Conservation (phyloP, 37 sponge, comb jelly and placozoan genomes). For the Cladorhizidae sp. region DNA sequence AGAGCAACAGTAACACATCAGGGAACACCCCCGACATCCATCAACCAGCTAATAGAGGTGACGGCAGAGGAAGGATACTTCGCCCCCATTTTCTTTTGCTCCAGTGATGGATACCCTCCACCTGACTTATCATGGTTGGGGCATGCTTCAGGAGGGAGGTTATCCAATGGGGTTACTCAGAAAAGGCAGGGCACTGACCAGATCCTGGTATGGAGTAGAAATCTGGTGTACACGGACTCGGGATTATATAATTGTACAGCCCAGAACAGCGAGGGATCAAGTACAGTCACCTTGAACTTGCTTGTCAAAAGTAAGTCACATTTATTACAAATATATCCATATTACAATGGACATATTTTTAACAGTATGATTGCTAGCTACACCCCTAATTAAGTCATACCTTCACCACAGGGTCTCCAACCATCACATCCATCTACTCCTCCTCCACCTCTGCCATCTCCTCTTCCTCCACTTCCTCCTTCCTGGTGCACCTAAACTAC, state of each 20-base stretch:
- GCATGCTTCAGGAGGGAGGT: neutral
- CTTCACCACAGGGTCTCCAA: slow-evolving; percentile 9
- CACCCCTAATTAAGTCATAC: neutral
- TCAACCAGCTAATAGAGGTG: neutral
- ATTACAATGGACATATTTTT: too few relatives aligned
- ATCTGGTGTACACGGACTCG: slow-evolving; percentile 15
- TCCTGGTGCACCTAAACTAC: slow-evolving; percentile 10
- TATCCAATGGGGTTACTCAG: slow-evolving; percentile 4
- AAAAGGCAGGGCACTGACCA: too few relatives aligned
- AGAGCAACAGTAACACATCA: neutral
- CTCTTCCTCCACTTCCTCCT: neutral
- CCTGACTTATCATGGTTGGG: slow-evolving; percentile 22
- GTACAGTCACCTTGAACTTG: neutral
- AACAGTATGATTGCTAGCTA: neutral
- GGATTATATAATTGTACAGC: slow-evolving; percentile 16
- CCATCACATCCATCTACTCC: slow-evolving; percentile 11
- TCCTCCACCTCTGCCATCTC: neutral
- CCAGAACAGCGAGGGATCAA: neutral
- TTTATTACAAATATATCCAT: too few relatives aligned
- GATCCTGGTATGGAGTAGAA: slow-evolving; percentile 16
- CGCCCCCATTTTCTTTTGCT: slow-evolving; percentile 23
- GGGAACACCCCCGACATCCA: neutral
- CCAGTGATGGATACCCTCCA: slow-evolving; percentile 6
- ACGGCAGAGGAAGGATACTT: neutral
- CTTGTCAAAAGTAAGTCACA: slow-evolving; percentile 25